phyloP scores from a whole-genome alignment of 2,113 vertebrate species.

The Terrapene triunguis region DNA sequence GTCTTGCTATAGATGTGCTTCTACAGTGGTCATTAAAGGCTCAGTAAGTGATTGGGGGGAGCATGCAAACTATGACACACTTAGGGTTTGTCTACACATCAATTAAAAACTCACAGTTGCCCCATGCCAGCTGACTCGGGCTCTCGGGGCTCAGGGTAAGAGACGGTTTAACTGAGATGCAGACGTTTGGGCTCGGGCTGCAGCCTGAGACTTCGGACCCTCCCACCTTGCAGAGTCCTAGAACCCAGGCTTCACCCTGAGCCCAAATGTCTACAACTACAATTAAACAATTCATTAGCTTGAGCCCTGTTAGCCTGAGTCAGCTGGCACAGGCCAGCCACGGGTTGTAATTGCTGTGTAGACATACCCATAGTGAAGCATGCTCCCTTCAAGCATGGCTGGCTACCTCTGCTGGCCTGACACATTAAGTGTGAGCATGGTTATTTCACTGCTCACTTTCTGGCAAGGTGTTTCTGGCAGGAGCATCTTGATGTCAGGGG shows the following conservation, averaged over 20 bases:
- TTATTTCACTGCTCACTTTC: background rate
- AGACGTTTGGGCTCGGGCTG: background rate
- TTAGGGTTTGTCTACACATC: background rate
- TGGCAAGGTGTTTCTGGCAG: background rate
- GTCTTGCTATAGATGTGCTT: background rate
- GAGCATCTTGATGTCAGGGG: background rate
- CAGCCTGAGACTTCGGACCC: background rate
- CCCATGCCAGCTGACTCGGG: background rate
- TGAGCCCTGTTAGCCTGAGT: no score
- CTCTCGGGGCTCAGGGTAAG: background rate
- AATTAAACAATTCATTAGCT: no score
- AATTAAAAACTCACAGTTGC: background rate
- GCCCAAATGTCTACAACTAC: background rate
- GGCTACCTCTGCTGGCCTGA: background rate
- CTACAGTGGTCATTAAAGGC: background rate
- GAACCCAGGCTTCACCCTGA: background rate
- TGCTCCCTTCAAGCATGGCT: background rate
- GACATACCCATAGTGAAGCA: background rate
- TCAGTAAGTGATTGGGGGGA: background rate
- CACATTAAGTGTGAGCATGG: rapidly evolving
- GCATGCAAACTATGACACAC: background rate
- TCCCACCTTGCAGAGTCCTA: background rate
- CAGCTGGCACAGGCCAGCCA: no score
- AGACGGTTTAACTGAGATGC: background rate
- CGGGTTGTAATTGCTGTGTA: background rate